Conservation (phyloP, 2,113 vertebrate species). For the Verasper variegatus region DNA sequence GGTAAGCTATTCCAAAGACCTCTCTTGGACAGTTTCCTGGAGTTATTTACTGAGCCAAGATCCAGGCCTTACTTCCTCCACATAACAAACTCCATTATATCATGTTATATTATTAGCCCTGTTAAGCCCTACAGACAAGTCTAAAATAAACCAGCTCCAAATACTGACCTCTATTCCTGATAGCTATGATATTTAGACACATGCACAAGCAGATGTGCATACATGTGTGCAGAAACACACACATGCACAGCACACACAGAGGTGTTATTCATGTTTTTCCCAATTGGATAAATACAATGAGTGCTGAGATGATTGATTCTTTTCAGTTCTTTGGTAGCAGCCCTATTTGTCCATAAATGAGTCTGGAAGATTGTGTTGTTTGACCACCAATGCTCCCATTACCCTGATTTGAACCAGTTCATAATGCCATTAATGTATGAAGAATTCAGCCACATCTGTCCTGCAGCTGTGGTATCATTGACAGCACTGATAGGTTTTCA, state of each 20-base stretch:
- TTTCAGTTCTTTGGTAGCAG: too few relatives aligned
- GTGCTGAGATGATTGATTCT: too few relatives aligned
- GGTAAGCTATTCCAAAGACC: slow-evolving; percentile 25
- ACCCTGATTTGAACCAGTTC: too few relatives aligned
- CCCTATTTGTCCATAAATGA: too few relatives aligned
- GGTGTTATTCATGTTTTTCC: neutral
- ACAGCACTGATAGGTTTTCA: too few relatives aligned
- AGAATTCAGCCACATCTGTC: too few relatives aligned
- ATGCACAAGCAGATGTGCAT: neutral
- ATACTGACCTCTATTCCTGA: slow-evolving; percentile 36
- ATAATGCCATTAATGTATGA: too few relatives aligned
- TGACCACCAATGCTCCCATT: too few relatives aligned
- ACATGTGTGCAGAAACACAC: neutral
- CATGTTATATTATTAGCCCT: slow-evolving; percentile 58
- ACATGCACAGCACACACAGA: neutral
- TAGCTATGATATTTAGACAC: slow-evolving; percentile 50
- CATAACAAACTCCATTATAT: slow-evolving; percentile 64
- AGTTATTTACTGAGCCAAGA: slow-evolving; percentile 59
- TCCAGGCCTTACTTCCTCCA: slow-evolving; percentile 59
- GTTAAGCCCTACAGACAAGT: slow-evolving; percentile 22
- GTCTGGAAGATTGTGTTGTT: too few relatives aligned
- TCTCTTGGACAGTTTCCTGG: slow-evolving; percentile 45
- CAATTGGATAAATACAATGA: neutral
- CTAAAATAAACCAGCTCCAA: slow-evolving; percentile 60
- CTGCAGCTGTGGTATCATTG: too few relatives aligned